Evolutionary conservation across 2,888 invertebrate genomes (phyloP), one percentile per base, ranked within the genome.

Genomic region (Mythimna vitellina): DNA sequence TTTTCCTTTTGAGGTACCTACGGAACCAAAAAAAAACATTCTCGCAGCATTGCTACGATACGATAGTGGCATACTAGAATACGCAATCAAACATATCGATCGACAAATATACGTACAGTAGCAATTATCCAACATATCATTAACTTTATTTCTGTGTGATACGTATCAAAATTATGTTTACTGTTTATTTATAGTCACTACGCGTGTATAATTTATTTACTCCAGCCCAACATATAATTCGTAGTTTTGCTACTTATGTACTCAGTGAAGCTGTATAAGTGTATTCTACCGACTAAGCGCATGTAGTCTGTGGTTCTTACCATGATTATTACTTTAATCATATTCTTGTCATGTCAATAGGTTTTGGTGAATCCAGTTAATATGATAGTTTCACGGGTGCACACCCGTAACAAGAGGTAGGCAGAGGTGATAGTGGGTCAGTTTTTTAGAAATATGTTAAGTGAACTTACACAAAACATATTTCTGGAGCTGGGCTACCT

Each of bases 221-320:
- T 46, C 6, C 12, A 0, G 10, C 0, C 29, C 3, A 29, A 53
- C 51, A 64, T 12, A 64, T 64, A 61, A 64, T 67, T 60, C 42
- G 25, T 60, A 60, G 58, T 73, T 54, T 64, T 51, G 32, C 46
- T 63, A 60, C 75, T 67, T 49, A 67, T 42, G 32, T 46, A 51
- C n/a, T 74, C 54, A 51, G 17, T 35, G 49, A 78, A 78, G 68
- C 81, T 80, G 10, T 80, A 78, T 12, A 56, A 77, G 67, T 80
- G 81, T 35, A 3, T 17, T 46, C 9, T 12, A 42, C 62, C 14
- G 12, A 35, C 56, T 75, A 53, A 78, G 60, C 76, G 12, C 22
- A 12, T 17, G 65, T 73, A 17, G 32, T 42, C 61, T 61, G 64
- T 54, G 49, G 57, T 73, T n/a, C 14, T 42, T 14, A 35, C 46